phyloP scores from a whole-genome alignment of 2,113 vertebrate genomes.

The Turdus rufiventris region DNA sequence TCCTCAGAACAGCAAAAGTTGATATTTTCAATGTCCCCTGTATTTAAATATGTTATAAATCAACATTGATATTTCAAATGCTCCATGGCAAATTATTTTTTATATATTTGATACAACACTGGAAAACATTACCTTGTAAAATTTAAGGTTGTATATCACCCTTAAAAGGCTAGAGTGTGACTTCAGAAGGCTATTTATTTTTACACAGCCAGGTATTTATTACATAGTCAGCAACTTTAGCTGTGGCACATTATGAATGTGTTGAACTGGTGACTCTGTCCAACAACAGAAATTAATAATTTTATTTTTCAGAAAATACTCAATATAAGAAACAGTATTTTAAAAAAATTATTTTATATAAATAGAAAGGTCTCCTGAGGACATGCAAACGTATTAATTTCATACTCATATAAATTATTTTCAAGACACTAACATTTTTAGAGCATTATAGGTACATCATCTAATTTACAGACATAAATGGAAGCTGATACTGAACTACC shows the following conservation, averaged over 20 bases:
- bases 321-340: background rate
- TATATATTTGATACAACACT: background rate
- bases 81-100: background rate
- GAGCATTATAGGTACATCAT: background rate
- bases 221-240: background rate
- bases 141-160: background rate
- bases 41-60: background rate
- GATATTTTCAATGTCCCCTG: background rate
- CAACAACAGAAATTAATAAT: background rate
- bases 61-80: background rate
- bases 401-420: background rate
- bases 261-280: background rate
- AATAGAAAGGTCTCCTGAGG: background rate
- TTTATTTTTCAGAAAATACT: background rate
- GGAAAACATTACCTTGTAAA: background rate
- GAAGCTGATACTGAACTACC: background rate
- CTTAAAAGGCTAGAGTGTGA: background rate
- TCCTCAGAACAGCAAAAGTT: background rate
- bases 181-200: background rate
- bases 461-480: background rate
- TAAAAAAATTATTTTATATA: background rate
- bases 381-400: background rate
- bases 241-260: background rate
- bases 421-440: background rate
- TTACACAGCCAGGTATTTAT: background rate